Base-by-base conservation (phyloP, 2,888 invertebrate species). In the Reticulitermes lucifugus region DNA sequence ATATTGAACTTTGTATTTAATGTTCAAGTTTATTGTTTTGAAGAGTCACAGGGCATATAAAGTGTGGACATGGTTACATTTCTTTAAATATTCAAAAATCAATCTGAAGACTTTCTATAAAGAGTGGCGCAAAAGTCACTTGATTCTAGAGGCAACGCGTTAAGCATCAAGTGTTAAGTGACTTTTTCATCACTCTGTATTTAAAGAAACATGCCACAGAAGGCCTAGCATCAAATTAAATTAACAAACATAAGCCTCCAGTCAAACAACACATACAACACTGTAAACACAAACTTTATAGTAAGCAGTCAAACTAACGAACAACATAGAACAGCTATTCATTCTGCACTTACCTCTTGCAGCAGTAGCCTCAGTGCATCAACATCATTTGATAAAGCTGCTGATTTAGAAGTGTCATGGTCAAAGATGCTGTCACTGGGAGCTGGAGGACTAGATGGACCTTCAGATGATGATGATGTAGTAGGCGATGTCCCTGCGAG, bases 291-390 rank as follows among this genome's bases (percentile, higher is more conserved):
- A 25, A 25, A 25, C 6, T n/a, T 25, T 4, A 65, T n/a, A n/a
- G 25, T n/a, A 65, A 65, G 12, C 0, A 65, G 65, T 4, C n/a
- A 65, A n/a, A n/a, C n/a, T 65, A 65, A 73, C 21, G 41, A 41
- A 18, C 14, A 41, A 65, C 65, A 25, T 25, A 65, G 6, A 60
- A 60, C 9, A 12, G n/a, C n/a, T 35, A 35, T 35, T 35, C 35
- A 65, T 25, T 84, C 22, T 81, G 22, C 29, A 18, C 22, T 10
- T 92, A 96, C 97, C 95, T 97, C 96, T 91, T 96, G 96, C 87
- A 97, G 91, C 87, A 96, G 93, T 87, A 95, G 92, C 89, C 95
- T 92, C 22, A 96, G 92, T 88, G 96, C 95, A 90, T 95, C 95
- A 83, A 96, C 95, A 88, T 96, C 96, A 81, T 92, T 92, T 79